Evolutionary conservation across 2,113 vertebrate genomes (phyloP).

Genomic region (Furnarius figulus): DNA sequence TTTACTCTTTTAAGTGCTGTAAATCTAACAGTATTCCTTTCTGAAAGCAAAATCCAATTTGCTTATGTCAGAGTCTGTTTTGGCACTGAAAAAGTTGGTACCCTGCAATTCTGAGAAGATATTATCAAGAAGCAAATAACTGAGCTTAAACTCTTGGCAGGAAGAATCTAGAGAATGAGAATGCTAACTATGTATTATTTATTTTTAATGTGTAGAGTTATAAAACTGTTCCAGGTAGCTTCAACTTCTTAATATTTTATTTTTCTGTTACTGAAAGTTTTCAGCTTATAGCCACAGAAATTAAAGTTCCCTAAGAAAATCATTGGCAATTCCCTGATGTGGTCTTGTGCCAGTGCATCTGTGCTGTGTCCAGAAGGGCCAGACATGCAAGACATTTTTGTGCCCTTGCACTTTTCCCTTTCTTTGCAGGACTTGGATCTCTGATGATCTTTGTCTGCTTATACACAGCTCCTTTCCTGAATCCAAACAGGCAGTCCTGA

Average conservation of each 20-base stretch:
- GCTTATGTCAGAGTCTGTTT: neutral
- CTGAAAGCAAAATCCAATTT: neutral
- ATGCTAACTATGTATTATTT: neutral
- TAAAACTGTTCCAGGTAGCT: neutral
- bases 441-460: neutral
- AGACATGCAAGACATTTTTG: neutral
- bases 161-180: neutral
- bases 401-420: neutral
- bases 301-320: neutral
- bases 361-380: rapidly evolving
- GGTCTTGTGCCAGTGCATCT: neutral
- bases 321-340: neutral
- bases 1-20: neutral
- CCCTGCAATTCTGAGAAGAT: neutral
- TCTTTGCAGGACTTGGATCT: neutral
- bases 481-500: neutral
- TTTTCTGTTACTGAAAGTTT: neutral
- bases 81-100: neutral
- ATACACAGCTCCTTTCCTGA: neutral
- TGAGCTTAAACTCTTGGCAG: neutral
- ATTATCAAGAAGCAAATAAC: neutral
- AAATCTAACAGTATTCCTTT: neutral
- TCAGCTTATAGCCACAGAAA: neutral
- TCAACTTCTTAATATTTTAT: neutral
- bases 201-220: neutral